phyloP scores from a whole-genome alignment of 2,797 vertebrate genomes.

The Rousettus madagascariensis region DNA sequence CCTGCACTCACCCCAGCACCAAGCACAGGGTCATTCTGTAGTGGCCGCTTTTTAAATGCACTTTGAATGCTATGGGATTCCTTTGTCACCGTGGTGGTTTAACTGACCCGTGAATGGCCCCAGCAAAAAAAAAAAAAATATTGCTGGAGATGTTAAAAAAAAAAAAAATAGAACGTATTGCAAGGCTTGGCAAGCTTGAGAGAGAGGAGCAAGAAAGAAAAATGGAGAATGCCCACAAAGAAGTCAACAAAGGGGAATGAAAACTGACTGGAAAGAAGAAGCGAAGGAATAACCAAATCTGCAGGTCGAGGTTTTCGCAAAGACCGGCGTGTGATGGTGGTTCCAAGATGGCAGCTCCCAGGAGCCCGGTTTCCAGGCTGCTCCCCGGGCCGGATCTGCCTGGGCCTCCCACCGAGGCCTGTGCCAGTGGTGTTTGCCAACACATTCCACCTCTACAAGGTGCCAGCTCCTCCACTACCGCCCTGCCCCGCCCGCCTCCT shows the following conservation, averaged over 20 bases:
- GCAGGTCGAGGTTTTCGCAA: background rate
- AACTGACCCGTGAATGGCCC: background rate
- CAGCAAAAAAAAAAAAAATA: background rate
- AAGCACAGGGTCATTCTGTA: rapidly evolving
- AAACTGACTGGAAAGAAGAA: background rate
- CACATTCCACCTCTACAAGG: background rate
- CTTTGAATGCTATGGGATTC: background rate
- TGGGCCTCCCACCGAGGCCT: background rate
- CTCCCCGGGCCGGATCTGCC: background rate
- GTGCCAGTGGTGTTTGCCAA: background rate
- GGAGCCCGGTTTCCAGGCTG: background rate
- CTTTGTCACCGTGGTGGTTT: background rate
- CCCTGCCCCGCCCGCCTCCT: background rate
- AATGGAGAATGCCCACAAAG: background rate
- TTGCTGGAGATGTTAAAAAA: background rate
- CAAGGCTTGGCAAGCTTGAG: background rate
- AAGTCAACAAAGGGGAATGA: background rate
- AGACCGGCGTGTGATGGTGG: background rate
- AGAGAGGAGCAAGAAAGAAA: background rate
- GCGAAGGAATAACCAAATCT: background rate
- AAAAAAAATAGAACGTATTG: background rate
- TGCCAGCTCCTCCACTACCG: background rate
- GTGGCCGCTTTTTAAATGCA: background rate
- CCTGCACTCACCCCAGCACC: background rate
- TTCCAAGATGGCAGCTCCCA: background rate